A percentile compares a stretch with the other conserved stretches of the same genome.
Conservation (phyloP, 2,797 vertebrate genomes). For the Holocentrus rufus region DNA sequence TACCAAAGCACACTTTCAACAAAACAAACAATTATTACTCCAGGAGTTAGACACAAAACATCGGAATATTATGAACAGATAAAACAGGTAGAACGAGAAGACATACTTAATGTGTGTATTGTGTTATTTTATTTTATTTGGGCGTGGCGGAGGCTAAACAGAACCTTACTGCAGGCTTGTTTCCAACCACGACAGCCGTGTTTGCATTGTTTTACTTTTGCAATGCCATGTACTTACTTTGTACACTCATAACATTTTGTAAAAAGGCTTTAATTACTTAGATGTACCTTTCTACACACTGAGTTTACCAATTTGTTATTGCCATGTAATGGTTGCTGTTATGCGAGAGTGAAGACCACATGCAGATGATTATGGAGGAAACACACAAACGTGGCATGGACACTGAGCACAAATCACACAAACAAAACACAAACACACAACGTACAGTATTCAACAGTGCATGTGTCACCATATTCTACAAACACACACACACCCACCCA, state of each 20-base stretch:
- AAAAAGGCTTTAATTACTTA: conserved; percentile 25
- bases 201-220: conserved; percentile 34
- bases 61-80: conserved; percentile 46
- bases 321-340: conserved; percentile 71
- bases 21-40: conserved; percentile 48
- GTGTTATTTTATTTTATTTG: conserved; percentile 21
- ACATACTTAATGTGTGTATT: conserved; percentile 50
- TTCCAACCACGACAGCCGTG: conserved; percentile 46
- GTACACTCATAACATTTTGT: conserved; percentile 34
- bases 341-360: conserved; percentile 72
- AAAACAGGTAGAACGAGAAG: conserved; percentile 51
- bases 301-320: conserved; percentile 39
- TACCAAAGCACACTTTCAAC: conserved; percentile 18
- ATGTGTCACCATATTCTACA: conserved; percentile 57
- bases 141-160: conserved; percentile 21
- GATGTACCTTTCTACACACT: conserved; percentile 36
- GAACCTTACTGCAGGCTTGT: conserved; percentile 28
- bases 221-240: conserved; percentile 28
- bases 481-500: conserved; percentile 45
- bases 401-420: conserved; percentile 58
- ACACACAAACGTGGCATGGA: conserved; percentile 68
- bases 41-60: conserved; percentile 52
- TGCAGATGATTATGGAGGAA: conserved; percentile 76
- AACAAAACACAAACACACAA: conserved; percentile 56
- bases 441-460: conserved; percentile 46